A percentile compares a stretch with the other conserved stretches of the same genome.
Evolutionary conservation across 2,888 invertebrate genomes (phyloP).

Genomic region (Scaptomyza polygonia): DNA sequence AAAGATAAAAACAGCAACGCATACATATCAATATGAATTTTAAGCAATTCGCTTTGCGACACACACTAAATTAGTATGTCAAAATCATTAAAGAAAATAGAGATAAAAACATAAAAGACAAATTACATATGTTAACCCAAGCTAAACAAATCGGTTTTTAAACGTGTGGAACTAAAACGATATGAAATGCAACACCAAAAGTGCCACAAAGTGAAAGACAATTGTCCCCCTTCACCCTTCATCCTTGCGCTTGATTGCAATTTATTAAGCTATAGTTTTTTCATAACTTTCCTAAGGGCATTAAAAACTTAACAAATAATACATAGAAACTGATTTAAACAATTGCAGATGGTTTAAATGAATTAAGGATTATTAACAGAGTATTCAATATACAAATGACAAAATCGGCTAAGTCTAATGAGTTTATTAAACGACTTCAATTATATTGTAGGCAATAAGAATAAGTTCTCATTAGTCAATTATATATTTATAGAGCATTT

Average conservation of each 20-base stretch:
- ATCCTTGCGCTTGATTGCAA: conserved; percentile 51
- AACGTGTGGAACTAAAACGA: conserved; percentile 49
- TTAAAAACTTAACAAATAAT: conserved; percentile 37
- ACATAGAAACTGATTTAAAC: neutral
- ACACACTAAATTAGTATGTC: conserved; percentile 22
- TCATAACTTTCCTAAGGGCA: conserved; percentile 15
- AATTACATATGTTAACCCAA: conserved; percentile 70
- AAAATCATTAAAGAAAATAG: conserved; percentile 8
- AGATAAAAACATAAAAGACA: conserved; percentile 69
- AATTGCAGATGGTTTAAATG: neutral
- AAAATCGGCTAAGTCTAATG: too few relatives aligned
- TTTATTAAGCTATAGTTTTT: conserved; percentile 59
- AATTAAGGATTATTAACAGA: too few relatives aligned
- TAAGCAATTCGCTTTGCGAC: conserved; percentile 38
- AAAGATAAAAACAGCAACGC: neutral
- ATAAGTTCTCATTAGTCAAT: too few relatives aligned
- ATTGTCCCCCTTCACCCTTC: neutral
- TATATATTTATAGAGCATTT: too few relatives aligned
- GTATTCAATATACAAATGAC: too few relatives aligned
- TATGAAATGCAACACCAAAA: conserved; percentile 76
- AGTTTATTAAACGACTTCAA: too few relatives aligned
- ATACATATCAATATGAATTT: conserved; percentile 33
- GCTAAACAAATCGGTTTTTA: conserved; percentile 75
- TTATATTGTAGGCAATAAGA: too few relatives aligned
- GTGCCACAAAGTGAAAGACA: conserved; percentile 72